These are phyloP conservation scores for Hippolais icterina DNA, from an alignment of 2,113 vertebrate species.

Conservation along the genomic window DNA sequence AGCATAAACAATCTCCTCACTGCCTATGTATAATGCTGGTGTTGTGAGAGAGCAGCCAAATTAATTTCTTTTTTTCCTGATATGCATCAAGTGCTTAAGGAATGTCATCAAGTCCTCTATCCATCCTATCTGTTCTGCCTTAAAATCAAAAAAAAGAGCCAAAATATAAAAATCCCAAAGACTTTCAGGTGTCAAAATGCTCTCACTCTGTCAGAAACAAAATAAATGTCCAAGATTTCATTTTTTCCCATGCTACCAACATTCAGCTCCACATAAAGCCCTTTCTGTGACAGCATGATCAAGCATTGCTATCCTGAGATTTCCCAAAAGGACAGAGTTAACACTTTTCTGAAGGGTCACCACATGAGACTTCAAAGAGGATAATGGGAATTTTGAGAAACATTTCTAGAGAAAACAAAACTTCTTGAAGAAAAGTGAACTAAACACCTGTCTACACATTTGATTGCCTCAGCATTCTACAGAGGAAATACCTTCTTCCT, in stretches of 20 bases:
- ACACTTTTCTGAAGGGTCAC: neutral
- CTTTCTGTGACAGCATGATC: neutral
- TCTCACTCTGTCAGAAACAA: neutral
- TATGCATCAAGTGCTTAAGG: neutral
- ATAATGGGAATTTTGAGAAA: neutral
- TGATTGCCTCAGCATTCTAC: neutral
- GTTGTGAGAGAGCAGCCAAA: neutral
- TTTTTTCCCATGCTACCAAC: neutral
- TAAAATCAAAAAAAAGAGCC: neutral
- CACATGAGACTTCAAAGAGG: neutral
- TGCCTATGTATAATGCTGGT: neutral
- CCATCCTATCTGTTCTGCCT: neutral
- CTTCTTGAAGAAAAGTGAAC: neutral
- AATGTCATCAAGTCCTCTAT: neutral
- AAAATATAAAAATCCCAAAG: neutral
- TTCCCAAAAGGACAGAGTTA: neutral
- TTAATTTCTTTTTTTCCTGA: neutral
- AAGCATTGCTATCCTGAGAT: neutral
- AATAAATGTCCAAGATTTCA: neutral
- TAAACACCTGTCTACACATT: neutral
- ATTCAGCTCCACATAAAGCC: neutral
- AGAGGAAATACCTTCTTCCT: neutral
- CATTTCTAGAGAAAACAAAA: neutral
- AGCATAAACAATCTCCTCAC: neutral
- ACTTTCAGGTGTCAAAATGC: neutral